Evolutionary conservation across 2,113 vertebrate species (phyloP).

Genomic region (Pterophyllum scalare): DNA sequence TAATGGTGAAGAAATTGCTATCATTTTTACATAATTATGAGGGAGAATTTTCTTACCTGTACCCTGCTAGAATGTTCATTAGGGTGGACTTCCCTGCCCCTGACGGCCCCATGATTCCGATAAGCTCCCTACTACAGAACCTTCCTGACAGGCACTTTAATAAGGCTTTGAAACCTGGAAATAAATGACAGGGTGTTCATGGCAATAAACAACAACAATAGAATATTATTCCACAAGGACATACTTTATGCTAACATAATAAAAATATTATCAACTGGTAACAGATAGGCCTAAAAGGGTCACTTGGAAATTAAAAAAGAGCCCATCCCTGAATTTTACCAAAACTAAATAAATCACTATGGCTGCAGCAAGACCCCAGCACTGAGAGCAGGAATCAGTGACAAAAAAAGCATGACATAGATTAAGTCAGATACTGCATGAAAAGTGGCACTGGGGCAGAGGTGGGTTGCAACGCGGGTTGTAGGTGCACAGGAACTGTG

Average conservation of each 20-base stretch:
- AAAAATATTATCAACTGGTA: background rate
- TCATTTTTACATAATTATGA: background rate
- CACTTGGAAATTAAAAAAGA: background rate
- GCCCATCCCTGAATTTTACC: background rate
- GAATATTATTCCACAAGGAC: background rate
- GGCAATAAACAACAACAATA: background rate
- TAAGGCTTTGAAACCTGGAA: constrained; percentile 94
- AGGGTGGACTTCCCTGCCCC: constrained; percentile 97
- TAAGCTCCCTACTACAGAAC: constrained; percentile 94
- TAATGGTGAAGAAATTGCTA: background rate
- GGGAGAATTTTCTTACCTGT: constrained; percentile 84
- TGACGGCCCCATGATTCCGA: constrained; percentile 97
- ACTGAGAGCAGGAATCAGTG: accelerated
- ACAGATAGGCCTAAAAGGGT: background rate
- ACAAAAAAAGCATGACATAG: background rate
- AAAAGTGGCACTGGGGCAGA: background rate
- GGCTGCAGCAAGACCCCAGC: background rate
- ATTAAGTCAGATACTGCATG: background rate
- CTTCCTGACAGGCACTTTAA: constrained; percentile 94
- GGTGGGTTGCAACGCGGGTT: background rate
- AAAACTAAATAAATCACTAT: too few relatives aligned
- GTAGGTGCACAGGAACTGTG: background rate
- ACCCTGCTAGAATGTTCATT: constrained; percentile 98
- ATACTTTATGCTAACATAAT: background rate
- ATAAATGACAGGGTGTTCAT: background rate